Conservation (phyloP, 2,113 vertebrate species). For the Gymnogyps californianus region DNA sequence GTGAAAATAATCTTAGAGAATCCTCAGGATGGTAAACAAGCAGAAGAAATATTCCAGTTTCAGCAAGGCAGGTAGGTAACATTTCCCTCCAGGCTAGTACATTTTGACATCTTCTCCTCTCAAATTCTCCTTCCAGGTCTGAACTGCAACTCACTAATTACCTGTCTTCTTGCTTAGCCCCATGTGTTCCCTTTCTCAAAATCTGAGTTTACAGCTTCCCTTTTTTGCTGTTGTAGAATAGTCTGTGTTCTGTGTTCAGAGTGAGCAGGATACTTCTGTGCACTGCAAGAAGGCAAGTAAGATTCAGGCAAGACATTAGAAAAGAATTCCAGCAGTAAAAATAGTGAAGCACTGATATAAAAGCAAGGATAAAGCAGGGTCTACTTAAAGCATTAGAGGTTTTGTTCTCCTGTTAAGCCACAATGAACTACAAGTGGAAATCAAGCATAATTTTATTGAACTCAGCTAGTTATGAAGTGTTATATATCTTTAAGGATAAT, state of each 20-base stretch:
- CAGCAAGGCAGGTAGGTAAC: background rate
- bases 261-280: background rate
- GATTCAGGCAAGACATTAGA: background rate
- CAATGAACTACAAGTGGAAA: background rate
- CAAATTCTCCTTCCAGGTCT: background rate
- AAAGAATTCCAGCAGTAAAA: background rate
- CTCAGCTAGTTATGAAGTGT: background rate
- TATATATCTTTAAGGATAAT: background rate
- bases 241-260: background rate
- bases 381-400: background rate
- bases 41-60: background rate
- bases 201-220: background rate
- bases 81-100: background rate
- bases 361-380: background rate
- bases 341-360: background rate
- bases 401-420: background rate
- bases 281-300: background rate
- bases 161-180: background rate
- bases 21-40: background rate
- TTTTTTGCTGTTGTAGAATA: background rate
- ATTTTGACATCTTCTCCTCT: constrained; percentile 5
- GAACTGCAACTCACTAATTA: background rate
- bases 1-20: background rate
- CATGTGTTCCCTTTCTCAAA: background rate
- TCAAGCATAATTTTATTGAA: background rate